Conservation (phyloP, 2,113 vertebrate species). For the Peromyscus californicus region DNA sequence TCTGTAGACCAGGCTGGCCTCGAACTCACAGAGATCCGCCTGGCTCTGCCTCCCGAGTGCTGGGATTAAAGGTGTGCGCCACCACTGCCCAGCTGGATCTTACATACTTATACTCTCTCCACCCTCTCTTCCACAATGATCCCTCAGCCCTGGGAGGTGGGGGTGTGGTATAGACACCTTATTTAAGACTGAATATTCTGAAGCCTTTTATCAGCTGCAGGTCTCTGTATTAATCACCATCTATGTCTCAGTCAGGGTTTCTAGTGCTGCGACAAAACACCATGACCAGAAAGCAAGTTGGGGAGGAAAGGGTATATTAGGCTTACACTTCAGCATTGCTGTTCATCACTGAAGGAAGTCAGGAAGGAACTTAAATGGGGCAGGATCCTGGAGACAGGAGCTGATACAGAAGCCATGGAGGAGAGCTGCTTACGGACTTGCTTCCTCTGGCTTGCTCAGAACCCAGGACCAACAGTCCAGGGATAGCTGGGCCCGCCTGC, state of each 20-base stretch:
- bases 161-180: background rate
- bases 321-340: background rate
- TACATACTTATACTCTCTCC: background rate
- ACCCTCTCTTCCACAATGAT: background rate
- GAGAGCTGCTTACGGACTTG: background rate
- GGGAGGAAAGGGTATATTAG: background rate
- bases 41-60: no score
- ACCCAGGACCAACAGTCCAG: background rate
- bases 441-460: background rate
- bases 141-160: background rate
- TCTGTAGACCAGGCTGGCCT: no score
- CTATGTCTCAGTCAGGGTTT: background rate
- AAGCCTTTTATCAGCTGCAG: background rate
- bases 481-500: background rate
- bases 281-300: background rate
- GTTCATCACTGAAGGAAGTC: background rate
- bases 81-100: background rate
- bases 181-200: background rate
- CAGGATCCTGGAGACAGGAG: background rate
- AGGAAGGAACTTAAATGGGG: background rate
- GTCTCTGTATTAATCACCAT: background rate
- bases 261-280: background rate
- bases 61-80: no score
- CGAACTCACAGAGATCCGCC: no score
- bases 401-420: background rate